phyloP scores from a whole-genome alignment of 2,797 vertebrate species.

The Myotis pilosus region DNA sequence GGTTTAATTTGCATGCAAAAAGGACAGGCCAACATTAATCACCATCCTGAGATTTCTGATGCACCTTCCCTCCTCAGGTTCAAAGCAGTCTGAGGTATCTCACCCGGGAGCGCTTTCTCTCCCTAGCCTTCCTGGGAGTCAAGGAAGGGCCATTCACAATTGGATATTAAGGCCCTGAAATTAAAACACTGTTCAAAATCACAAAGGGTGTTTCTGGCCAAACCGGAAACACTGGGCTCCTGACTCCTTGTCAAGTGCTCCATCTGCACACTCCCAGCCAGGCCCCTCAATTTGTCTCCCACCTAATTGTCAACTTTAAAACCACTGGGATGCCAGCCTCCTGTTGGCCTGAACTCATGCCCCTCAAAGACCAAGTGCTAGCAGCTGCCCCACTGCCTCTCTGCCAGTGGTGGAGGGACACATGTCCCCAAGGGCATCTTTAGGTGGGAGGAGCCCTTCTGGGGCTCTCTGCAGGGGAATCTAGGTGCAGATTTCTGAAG shows the following conservation, averaged over 20 bases:
- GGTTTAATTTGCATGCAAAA: conserved; percentile 23
- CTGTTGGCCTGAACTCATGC: not conserved
- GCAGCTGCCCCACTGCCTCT: not conserved
- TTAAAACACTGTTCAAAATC: conserved; percentile 38
- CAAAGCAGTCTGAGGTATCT: conserved; percentile 31
- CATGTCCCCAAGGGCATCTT: not conserved
- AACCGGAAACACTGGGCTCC: not conserved
- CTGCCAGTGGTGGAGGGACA: not conserved
- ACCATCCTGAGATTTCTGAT: not conserved
- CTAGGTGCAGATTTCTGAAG: conserved; percentile 32
- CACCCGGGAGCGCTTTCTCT: conserved; percentile 30
- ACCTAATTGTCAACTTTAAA: not conserved
- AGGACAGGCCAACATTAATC: conserved; percentile 12
- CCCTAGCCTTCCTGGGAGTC: not conserved
- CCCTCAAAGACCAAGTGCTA: not conserved
- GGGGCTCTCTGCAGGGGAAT: not conserved
- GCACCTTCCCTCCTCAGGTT: not conserved
- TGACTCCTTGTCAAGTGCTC: not conserved
- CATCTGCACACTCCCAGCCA: not conserved
- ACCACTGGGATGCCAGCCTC: not conserved
- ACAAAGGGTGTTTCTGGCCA: conserved; percentile 5
- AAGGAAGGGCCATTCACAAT: not conserved
- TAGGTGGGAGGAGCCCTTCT: not conserved
- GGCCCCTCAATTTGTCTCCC: not conserved
- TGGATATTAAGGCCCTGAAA: conserved; percentile 16